Evolutionary conservation across 2,888 invertebrate genomes (phyloP).

Genomic region (Parnassius apollo): DNA sequence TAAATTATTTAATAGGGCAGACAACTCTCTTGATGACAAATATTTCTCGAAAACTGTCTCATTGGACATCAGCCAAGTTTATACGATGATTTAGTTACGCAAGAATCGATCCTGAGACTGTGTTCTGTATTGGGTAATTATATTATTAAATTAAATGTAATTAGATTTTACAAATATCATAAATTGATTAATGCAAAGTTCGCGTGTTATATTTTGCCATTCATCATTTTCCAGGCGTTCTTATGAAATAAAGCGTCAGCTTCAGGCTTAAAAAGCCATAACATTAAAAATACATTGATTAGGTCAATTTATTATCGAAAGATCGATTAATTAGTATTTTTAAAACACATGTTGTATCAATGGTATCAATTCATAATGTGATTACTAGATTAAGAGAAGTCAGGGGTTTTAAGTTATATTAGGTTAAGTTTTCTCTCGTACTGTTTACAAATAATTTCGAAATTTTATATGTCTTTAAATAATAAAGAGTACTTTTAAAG

Average conservation of each 20-base stretch:
- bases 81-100: slow-evolving; percentile 16
- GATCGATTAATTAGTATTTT: slow-evolving; percentile 14
- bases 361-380: too few species aligned
- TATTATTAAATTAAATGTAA: background rate
- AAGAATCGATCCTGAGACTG: slow-evolving; percentile 14
- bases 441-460: too few species aligned
- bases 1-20: too few species aligned
- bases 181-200: slow-evolving; percentile 42
- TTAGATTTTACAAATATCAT: background rate
- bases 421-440: background rate
- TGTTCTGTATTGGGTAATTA: background rate
- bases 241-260: slow-evolving; percentile 18
- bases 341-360: background rate
- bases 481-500: too few species aligned
- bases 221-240: slow-evolving; percentile 38
- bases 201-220: slow-evolving; percentile 47
- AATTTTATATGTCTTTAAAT: too few species aligned
- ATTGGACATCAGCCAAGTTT: slow-evolving; percentile 19
- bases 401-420: background rate
- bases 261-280: slow-evolving; percentile 6
- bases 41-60: slow-evolving; percentile 8
- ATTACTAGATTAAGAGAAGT: too few species aligned
- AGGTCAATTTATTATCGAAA: background rate
- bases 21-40: slow-evolving; percentile 4
- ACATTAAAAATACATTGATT: slow-evolving; percentile 13